Evolutionary conservation across 2,113 vertebrate genomes (phyloP), one percentile per base, ranked within the genome.

Genomic region (Varanus salvator): DNA sequence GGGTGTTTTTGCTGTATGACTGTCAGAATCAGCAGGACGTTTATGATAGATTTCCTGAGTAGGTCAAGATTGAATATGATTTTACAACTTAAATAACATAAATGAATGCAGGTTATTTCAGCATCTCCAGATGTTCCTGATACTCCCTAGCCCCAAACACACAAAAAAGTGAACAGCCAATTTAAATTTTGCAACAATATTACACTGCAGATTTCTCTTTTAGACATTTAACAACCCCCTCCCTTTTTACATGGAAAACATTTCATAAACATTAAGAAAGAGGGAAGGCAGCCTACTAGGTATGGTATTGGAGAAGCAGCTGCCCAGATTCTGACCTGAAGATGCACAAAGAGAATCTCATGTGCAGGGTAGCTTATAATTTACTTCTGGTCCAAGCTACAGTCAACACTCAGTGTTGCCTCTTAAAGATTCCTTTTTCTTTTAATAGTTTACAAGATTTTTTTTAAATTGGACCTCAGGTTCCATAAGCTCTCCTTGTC

Each of bases 41-140:
- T 97, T 98, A 98, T 97, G 97, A 97, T 97, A 97, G 96, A 97
- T 97, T 98, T 98, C 97, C 97, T 98, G 97, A 97, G 97, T 96
- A 96, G 97, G 97, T 98, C 97, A 98, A 97, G 97, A 97, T 95
- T 97, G 97, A 97, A 98, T 98, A 97, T 97, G 97, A 98, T 97
- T 98, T 98, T 98, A 97, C 97, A 98, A 96, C 96, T 97, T 97
- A 97, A 97, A 97, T 97, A 97, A 97, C 95, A 81, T 97, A 97
- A 97, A 97, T 97, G 97, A 97, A 97, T 96, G 96, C 96, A 97
- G 97, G 97, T 97, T 97, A 97, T 97, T 97, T 97, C 97, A 97
- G 97, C 96, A 97, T 96, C 96, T 96, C 97, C 97, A 98, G 97
- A 98, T 98, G 97, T 97, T 97, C 93, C 87, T 95, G 94, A 96